Percentiles rank a stretch among this genome's conserved stretches.
phyloP scores from a whole-genome alignment of 2,888 invertebrate species.

The Drosophila algonquin region DNA sequence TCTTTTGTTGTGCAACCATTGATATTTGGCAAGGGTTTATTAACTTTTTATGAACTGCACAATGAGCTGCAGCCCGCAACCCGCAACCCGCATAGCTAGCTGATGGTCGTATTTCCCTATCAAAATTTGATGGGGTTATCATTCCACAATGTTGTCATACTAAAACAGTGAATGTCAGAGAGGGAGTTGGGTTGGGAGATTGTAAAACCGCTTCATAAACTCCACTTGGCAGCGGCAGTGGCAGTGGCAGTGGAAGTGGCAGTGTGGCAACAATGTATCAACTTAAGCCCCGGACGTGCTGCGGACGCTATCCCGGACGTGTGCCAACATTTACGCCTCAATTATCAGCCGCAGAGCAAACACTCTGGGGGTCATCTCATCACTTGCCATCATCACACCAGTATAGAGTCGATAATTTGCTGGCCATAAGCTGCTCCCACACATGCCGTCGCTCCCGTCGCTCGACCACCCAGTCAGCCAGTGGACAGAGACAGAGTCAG shows the following conservation, averaged over 20 bases:
- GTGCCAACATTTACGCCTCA: constrained; percentile 77
- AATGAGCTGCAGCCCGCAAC: constrained; percentile 45
- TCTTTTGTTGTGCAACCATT: constrained; percentile 57
- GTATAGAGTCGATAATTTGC: constrained; percentile 66
- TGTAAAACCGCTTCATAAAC: constrained; percentile 45
- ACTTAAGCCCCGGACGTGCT: constrained; percentile 29
- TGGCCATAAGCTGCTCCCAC: constrained; percentile 61
- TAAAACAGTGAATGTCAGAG: constrained; percentile 13
- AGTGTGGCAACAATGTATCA: constrained; percentile 52
- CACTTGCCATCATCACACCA: constrained; percentile 21
- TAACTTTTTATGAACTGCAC: constrained; percentile 67
- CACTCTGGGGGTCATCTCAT: constrained; percentile 35
- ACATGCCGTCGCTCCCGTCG: constrained; percentile 47
- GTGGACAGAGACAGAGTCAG: constrained; percentile 7
- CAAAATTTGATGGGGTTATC: constrained; percentile 65
- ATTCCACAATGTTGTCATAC: constrained; percentile 54
- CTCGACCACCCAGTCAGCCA: constrained; percentile 56
- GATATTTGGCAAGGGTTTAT: constrained; percentile 58
- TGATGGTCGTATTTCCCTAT: constrained; percentile 34
- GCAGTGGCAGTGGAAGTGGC: background rate
- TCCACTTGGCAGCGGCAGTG: constrained; percentile 1
- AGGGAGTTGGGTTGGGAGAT: constrained; percentile 3
- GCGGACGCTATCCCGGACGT: constrained; percentile 50
- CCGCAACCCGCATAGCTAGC: constrained; percentile 35
- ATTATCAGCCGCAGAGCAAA: constrained; percentile 62